Evolutionary conservation across 1,140 invertebrate species (phyloP).

Genomic region (Babylonia areolata): DNA sequence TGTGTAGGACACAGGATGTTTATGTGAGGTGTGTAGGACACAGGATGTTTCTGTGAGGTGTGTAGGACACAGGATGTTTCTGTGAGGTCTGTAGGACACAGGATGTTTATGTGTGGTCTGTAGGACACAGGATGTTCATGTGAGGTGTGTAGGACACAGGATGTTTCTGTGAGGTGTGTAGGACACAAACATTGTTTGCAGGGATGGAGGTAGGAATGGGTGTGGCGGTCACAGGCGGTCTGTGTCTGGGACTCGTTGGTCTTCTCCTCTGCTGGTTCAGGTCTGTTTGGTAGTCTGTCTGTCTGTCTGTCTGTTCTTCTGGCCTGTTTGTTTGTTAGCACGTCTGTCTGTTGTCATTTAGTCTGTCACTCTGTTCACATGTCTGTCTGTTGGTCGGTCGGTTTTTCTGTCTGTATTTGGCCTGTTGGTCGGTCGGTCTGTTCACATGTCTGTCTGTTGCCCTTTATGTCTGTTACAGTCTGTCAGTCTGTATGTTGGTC

Average conservation of each 20-base stretch:
- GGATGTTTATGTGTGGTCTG: too few relatives aligned
- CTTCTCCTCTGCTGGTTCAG: background rate
- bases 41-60: too few relatives aligned
- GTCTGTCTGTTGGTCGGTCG: background rate
- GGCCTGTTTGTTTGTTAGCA: background rate
- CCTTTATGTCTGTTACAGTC: slow-evolving; percentile 5
- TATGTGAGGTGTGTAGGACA: too few relatives aligned
- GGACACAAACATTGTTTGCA: too few relatives aligned
- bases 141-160: too few relatives aligned
- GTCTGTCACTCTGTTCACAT: background rate
- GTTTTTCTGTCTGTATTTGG: slow-evolving; percentile 3
- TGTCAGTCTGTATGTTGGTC: background rate
- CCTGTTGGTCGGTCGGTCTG: background rate
- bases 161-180: too few relatives aligned
- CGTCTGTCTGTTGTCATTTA: background rate
- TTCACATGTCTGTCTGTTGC: slow-evolving; percentile 15
- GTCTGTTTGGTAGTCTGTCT: slow-evolving; percentile 12
- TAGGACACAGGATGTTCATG: too few relatives aligned
- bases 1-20: too few relatives aligned
- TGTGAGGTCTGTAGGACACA: too few relatives aligned
- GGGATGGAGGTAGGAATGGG: background rate
- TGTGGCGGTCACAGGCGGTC: background rate
- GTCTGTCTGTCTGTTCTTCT: slow-evolving; percentile 5
- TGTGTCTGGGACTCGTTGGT: background rate
- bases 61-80: too few relatives aligned